Percentiles rank a stretch among this genome's conserved stretches.
Evolutionary conservation across 2,113 vertebrate genomes (phyloP).

Genomic region (Pangasianodon gigas): DNA sequence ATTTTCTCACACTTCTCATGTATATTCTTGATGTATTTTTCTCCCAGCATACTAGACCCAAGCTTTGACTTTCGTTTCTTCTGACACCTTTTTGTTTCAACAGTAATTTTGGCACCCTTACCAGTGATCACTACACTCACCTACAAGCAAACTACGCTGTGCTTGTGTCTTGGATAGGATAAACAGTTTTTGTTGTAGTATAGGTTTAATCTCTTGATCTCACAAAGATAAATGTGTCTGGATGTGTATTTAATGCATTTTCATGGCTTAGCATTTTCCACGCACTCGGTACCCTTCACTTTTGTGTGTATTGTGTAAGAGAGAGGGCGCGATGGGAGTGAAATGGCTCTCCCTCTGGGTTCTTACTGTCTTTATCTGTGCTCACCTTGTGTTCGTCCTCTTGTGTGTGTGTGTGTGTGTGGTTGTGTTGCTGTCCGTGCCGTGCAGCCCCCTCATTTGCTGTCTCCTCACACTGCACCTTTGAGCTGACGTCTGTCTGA

Average conservation of each 20-base stretch:
- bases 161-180: not conserved
- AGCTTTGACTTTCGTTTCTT: not conserved
- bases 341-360: conserved; percentile 17
- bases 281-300: not conserved
- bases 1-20: not conserved
- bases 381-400: conserved; percentile 42
- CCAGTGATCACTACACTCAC: not conserved
- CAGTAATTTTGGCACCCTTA: not conserved
- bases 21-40: too few relatives aligned
- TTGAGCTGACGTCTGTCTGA: conserved; percentile 19
- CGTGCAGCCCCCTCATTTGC: conserved; percentile 15
- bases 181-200: not conserved
- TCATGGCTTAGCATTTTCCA: not conserved
- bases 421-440: not conserved
- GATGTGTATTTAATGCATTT: not conserved
- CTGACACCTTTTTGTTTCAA: not conserved
- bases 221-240: not conserved
- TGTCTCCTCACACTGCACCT: conserved; percentile 22
- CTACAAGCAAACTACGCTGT: not conserved
- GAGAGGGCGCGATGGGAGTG: not conserved
- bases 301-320: not conserved
- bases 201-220: not conserved
- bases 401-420: not conserved
- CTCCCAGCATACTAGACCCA: too few relatives aligned
- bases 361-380: not conserved